Evolutionary conservation across 2,797 vertebrate species (phyloP), one percentile per base, ranked within the genome.

Genomic region (Peromyscus attwateri): DNA sequence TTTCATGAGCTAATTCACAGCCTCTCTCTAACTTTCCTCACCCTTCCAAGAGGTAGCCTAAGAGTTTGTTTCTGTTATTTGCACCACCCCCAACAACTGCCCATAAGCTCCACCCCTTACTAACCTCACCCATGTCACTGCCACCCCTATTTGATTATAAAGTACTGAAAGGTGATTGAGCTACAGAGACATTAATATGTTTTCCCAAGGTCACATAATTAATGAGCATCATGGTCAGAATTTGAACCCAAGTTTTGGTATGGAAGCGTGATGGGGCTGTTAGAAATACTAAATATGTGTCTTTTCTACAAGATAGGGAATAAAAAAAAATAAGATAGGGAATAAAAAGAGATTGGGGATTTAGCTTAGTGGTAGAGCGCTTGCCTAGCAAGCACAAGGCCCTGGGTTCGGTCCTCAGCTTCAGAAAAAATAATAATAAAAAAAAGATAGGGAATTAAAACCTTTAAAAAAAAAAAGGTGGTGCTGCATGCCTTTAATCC

Each of bases 101-200:
- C 8, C 43, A 55, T 21, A 62, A 66, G 4, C 14, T 87, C 66
- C 46, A 52, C 80, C 29, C 37, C 49, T n/a, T 83, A 83, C 43
- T 16, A 88, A 68, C 40, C 16, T 80, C 16, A n/a, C 75, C n/a
- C 62, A 12, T 73, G 25, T 83, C 46, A 57, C 49, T 94, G 57
- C 64, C 80, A 70, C 29, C 13, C 12, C 12, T 62, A 62, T 91
- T 88, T 96, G 91, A 80, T 75, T 81, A 57, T 31, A 75, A 84
- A 49, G 73, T 37, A 77, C 73, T 64, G 49, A 19, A 79, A 87
- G 46, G 49, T 55, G 73, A 57, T 52, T 76, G 62, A 81, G 80
- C 57, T 75, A 68, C 29, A 29, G 70, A 89, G 31, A 89, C n/a
- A 55, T 62, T 64, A 62, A 60, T 75, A 3, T 46, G 34, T 49